phyloP scores from a whole-genome alignment of 2,888 invertebrate species.

The Anagyrus pseudococci region DNA sequence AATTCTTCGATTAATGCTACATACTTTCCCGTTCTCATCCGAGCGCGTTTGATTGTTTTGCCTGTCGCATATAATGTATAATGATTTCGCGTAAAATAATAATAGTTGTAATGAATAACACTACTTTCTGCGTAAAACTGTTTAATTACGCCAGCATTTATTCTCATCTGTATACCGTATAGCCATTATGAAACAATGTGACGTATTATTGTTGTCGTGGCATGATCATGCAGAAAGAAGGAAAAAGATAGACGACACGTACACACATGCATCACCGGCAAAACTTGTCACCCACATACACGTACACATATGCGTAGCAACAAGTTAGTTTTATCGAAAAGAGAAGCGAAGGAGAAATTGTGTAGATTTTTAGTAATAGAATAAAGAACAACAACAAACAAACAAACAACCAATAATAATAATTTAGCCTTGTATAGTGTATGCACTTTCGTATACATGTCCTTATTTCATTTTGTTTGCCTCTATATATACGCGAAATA shows the following conservation, averaged over 20 bases:
- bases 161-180: constrained; percentile 31
- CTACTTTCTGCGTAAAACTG: constrained; percentile 22
- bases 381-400: not conserved
- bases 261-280: no score
- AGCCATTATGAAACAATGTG: constrained; percentile 31
- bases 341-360: constrained; percentile 17
- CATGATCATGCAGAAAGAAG: constrained; percentile 17
- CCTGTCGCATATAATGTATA: not conserved
- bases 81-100: constrained; percentile 20
- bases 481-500: constrained; percentile 12
- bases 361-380: constrained; percentile 15
- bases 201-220: constrained; percentile 20
- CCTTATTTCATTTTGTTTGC: no score
- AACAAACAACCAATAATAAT: not conserved
- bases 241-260: not conserved
- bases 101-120: no score
- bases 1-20: constrained; percentile 14
- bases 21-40: constrained; percentile 11
- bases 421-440: constrained; percentile 18
- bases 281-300: no score
- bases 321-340: constrained; percentile 22
- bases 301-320: constrained; percentile 12
- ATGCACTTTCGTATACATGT: constrained; percentile 26
- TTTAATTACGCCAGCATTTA: constrained; percentile 37
- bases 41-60: constrained; percentile 28